Percentiles rank a stretch among this genome's conserved stretches.
Evolutionary conservation across 1,140 invertebrate genomes (phyloP).

Genomic region (Goniozus legneri): DNA sequence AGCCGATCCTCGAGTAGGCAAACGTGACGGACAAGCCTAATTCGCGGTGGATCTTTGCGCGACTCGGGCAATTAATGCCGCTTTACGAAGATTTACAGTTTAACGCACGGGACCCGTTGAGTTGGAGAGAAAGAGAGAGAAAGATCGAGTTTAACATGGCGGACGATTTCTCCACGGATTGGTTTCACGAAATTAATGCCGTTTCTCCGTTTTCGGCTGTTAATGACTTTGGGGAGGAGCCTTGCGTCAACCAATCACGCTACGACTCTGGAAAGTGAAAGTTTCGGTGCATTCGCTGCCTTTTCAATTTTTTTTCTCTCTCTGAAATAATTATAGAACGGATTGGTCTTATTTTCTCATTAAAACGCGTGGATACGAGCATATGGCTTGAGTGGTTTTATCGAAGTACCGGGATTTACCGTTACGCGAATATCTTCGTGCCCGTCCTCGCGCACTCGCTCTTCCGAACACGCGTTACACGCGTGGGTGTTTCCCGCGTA

Average conservation of each 20-base stretch:
- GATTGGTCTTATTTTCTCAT: too few species aligned
- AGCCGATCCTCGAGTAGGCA: background rate
- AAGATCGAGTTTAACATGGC: constrained; percentile 42
- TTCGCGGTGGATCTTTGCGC: constrained; percentile 18
- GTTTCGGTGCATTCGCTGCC: too few species aligned
- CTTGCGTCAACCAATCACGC: constrained; percentile 47
- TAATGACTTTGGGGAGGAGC: constrained; percentile 54
- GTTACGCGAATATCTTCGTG: too few species aligned
- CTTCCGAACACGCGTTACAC: too few species aligned
- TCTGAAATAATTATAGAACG: too few species aligned
- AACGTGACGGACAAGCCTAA: constrained; percentile 15
- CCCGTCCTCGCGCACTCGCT: too few species aligned
- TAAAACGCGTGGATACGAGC: too few species aligned
- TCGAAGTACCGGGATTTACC: too few species aligned
- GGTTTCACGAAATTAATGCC: constrained; percentile 52
- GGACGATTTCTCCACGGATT: constrained; percentile 40
- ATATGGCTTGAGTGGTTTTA: too few species aligned
- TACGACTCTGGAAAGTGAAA: background rate
- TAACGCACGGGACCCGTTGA: background rate
- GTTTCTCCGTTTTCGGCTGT: constrained; percentile 49
- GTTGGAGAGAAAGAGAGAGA: constrained; percentile 18
- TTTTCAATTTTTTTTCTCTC: too few species aligned
- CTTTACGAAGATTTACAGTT: constrained; percentile 23
- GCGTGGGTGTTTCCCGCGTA: constrained; percentile 36
- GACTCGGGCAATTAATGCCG: constrained; percentile 36